Conservation (phyloP, 2,888 invertebrate genomes). For the Callosobruchus maculatus region DNA sequence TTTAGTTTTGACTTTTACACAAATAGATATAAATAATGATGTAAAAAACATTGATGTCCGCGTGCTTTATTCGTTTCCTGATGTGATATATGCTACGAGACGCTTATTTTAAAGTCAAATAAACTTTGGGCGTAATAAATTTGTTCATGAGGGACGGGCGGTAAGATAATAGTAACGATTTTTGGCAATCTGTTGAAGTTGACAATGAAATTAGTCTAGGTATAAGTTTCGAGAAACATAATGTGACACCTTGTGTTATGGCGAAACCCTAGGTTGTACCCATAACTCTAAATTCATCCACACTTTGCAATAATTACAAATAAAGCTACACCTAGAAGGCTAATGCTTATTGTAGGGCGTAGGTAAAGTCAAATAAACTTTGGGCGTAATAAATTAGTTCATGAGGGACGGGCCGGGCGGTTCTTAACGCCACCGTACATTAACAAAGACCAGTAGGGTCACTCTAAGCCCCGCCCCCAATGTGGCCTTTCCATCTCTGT, state of each 20-base stretch:
- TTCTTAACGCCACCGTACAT: no score
- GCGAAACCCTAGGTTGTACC: no score
- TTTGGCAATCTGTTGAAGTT: background rate
- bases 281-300: no score
- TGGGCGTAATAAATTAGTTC: background rate
- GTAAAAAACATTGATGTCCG: background rate
- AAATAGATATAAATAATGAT: background rate
- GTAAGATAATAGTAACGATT: background rate
- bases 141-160: background rate
- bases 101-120: background rate
- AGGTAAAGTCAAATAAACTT: background rate
- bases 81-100: background rate
- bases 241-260: no score
- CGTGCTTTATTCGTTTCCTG: background rate
- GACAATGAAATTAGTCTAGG: background rate
- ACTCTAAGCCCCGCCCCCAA: no score
- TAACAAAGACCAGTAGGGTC: no score
- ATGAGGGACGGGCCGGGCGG: background rate
- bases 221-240: no score
- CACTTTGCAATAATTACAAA: no score
- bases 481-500: no score
- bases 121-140: background rate
- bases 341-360: no score
- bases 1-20: background rate
- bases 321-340: no score